Conservation (phyloP, 2,113 vertebrate species). For the Tetrao urogallus region DNA sequence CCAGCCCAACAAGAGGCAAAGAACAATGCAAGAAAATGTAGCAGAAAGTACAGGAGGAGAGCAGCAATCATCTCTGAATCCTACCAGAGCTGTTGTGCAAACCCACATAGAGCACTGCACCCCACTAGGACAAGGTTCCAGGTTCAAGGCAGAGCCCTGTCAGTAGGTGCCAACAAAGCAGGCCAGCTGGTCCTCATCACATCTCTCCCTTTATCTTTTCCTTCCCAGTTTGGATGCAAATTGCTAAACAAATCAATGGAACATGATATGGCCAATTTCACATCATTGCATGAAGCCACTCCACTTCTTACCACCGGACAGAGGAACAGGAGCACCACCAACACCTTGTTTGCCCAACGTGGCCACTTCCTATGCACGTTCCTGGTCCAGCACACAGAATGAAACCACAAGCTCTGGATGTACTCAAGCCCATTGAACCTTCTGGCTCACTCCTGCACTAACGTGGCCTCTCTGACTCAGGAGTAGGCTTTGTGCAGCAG, state of each 20-base stretch:
- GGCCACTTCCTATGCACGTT: rapidly evolving
- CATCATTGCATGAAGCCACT: background rate
- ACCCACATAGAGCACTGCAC: background rate
- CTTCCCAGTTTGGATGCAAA: background rate
- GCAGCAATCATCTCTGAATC: background rate
- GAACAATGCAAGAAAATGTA: rapidly evolving
- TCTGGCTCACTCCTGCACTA: background rate
- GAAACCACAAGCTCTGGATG: background rate
- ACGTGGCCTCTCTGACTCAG: background rate
- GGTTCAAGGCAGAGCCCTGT: background rate
- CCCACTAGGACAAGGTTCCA: rapidly evolving
- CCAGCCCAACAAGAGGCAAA: background rate
- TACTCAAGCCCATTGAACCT: background rate
- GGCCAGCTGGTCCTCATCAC: background rate
- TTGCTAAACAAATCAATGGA: background rate
- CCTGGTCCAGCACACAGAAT: background rate
- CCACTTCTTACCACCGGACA: rapidly evolving
- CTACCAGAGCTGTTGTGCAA: background rate
- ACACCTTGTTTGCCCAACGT: background rate
- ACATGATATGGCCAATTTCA: rapidly evolving
- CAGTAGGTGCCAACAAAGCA: background rate
- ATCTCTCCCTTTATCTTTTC: background rate
- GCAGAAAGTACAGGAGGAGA: background rate
- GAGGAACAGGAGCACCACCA: background rate
- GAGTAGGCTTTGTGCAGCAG: background rate